Evolutionary conservation across 2,113 vertebrate species (phyloP).

Genomic region (Ia io): DNA sequence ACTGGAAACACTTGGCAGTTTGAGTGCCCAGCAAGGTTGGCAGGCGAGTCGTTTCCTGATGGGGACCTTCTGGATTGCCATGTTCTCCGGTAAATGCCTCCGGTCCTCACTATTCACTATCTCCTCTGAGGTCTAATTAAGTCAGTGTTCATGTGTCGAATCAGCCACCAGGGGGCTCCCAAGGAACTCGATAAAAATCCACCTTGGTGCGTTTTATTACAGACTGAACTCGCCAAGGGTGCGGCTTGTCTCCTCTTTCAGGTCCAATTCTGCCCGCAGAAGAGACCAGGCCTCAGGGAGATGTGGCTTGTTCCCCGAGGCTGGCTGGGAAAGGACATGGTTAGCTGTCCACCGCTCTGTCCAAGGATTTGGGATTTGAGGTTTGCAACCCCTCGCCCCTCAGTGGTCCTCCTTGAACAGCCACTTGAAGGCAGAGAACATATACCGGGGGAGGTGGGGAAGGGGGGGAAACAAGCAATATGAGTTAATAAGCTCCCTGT

Average conservation of each 20-base stretch:
- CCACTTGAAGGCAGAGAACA: neutral
- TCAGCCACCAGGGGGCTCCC: conserved; percentile 48
- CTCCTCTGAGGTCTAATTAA: neutral
- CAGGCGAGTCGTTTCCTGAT: neutral
- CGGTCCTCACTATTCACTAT: accelerated
- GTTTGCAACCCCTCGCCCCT: neutral
- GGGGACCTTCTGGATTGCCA: neutral
- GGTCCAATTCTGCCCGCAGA: neutral
- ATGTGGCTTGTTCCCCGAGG: neutral
- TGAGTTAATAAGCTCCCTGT: neutral
- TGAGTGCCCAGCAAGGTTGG: neutral
- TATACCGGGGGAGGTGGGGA: accelerated
- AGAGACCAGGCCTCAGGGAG: neutral
- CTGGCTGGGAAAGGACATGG: neutral
- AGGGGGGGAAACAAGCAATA: too few species aligned
- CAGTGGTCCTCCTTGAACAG: neutral
- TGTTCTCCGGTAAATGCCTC: neutral
- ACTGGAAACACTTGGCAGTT: neutral
- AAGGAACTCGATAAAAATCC: neutral
- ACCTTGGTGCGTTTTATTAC: neutral
- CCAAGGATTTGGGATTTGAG: neutral
- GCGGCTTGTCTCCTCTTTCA: neutral
- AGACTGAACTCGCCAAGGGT: accelerated
- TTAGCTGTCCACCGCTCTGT: neutral
- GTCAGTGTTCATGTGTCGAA: neutral